Base-by-base conservation (phyloP, 1,140 invertebrate species). In the Agrypnia vestita region DNA sequence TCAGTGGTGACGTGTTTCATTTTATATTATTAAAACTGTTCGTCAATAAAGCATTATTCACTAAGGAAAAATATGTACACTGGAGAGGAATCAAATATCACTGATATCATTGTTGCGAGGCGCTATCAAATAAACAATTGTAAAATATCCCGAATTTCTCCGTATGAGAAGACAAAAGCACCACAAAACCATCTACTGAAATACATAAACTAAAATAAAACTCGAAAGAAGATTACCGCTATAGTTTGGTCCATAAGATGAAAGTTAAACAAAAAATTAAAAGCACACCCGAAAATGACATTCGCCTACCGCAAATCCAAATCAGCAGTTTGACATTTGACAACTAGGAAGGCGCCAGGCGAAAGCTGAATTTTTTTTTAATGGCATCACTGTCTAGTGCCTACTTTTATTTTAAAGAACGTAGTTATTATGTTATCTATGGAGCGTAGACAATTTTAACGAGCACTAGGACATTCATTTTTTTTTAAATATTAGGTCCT, bases 271-370 rank as follows among this genome's bases (percentile, higher is more conserved):
- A 78, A 67, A 78, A 78, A 78, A 75, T 61, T 76, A 59, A 49
- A 78, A 72, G 19, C 25, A 25, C 43, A 46, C 67, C 77, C 64
- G 77, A 72, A 53, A 19, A 56, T 61, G 64, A 53, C 67, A 78
- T 78, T 72, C 77, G 67, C 67, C 77, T 78, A 72, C 64, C 67
- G 77, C 67, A 59, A 78, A 78, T 67, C 77, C 67, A 73, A 56
- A 72, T 78, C 56, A 78, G 25, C 77, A 78, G 55, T 78, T 78
- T 78, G 77, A 78, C 77, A 78, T 78, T 78, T 78, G 77, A 78
- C 77, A 78, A 78, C 64, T 69, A 56, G 47, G 62, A 67, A 71
- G 25, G 25, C 25, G 25, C 25, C 25, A 55, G 51, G 51, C 46
- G 61, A 73, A 55, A 73, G 25, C 19, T 47, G 25, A 73, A n/a